Percentiles rank a stretch among this genome's conserved stretches.
Conservation (phyloP, 2,888 invertebrate species). For the Pollenia angustigena region DNA sequence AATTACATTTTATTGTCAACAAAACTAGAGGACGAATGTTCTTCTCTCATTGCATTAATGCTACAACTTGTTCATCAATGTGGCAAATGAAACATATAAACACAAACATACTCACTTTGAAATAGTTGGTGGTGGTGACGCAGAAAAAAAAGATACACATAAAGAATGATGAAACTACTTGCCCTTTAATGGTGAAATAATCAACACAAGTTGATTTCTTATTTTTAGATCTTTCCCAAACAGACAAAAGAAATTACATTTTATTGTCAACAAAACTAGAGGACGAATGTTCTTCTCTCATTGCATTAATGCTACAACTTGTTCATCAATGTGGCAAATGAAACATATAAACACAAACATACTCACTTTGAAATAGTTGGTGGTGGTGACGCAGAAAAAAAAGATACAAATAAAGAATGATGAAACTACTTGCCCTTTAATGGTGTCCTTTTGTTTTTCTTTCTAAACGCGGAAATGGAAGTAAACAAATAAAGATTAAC, state of each 20-base stretch:
- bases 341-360: slow-evolving; percentile 19
- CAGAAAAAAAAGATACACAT: slow-evolving; percentile 16
- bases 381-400: slow-evolving; percentile 32
- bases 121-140: slow-evolving; percentile 21
- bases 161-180: slow-evolving; percentile 1
- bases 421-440: slow-evolving; percentile 24
- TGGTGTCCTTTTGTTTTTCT: slow-evolving; percentile 3
- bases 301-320: background rate
- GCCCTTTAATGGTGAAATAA: no score
- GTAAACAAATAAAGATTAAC: slow-evolving; percentile 60
- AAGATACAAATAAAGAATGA: background rate
- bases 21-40: slow-evolving; percentile 40
- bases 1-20: slow-evolving; percentile 64
- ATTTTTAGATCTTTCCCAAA: background rate
- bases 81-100: slow-evolving; percentile 31
- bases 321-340: slow-evolving; percentile 1
- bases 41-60: background rate
- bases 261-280: slow-evolving; percentile 59
- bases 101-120: slow-evolving; percentile 1
- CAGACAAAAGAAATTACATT: slow-evolving; percentile 62
- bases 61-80: background rate
- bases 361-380: slow-evolving; percentile 3
- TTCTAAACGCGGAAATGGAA: slow-evolving; percentile 17
- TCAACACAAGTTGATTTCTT: slow-evolving; percentile 30
- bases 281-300: background rate